Percentiles rank a stretch among this genome's conserved stretches.
These are phyloP conservation scores for Psilopsiagon aurifrons DNA, from an alignment of 2,113 vertebrate genomes.

Conservation along the genomic window DNA sequence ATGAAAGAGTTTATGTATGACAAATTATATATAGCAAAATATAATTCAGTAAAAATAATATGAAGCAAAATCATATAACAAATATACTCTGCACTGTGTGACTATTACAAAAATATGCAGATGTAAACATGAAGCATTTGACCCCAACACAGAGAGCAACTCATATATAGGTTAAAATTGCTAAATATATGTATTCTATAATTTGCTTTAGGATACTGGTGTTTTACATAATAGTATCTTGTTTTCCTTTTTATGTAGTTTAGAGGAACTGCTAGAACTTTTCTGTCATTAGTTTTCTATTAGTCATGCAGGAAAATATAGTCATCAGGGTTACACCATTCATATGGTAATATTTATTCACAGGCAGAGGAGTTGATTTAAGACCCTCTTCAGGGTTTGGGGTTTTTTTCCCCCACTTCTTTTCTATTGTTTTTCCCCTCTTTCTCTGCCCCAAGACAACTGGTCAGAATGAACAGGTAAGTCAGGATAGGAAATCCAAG, in stretches of 20 bases:
- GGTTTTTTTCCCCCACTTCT: neutral
- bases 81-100: neutral
- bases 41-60: neutral
- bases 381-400: neutral
- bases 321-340: neutral
- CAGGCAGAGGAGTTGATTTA: neutral
- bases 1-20: neutral
- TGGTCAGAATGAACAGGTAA: conserved; percentile 28
- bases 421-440: fast-evolving
- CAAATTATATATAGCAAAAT: neutral
- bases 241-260: neutral
- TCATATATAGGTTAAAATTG: neutral
- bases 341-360: neutral
- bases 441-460: neutral
- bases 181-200: neutral
- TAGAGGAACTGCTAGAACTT: neutral
- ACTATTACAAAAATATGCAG: neutral
- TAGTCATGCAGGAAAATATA: neutral
- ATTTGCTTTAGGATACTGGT: neutral
- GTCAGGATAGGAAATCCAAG: conserved; percentile 11
- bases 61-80: neutral
- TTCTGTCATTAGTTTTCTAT: neutral
- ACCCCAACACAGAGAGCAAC: neutral
- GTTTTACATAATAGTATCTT: neutral
- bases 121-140: neutral